phyloP scores from a whole-genome alignment of 2,797 vertebrate genomes.

The Lindbergichthys nudifrons region DNA sequence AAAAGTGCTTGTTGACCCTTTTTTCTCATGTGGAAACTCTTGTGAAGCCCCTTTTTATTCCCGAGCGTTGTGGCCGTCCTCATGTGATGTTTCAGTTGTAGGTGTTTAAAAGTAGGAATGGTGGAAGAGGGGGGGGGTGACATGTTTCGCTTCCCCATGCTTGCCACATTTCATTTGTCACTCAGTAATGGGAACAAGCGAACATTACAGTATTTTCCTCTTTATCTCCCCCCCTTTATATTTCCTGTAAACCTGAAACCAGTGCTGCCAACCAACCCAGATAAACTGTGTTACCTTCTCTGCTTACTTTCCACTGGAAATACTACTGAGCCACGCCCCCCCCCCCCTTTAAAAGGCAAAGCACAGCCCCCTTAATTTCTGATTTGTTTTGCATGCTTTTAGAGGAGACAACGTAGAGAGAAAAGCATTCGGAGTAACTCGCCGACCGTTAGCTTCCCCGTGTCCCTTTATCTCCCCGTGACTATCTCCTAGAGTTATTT shows the following conservation, averaged over 20 bases:
- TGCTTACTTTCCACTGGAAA: slow-evolving; percentile 51
- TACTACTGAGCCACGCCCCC: slow-evolving; percentile 67
- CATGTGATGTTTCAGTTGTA: slow-evolving; percentile 81
- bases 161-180: slow-evolving; percentile 26
- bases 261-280: slow-evolving; percentile 61
- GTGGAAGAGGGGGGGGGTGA: neutral
- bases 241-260: slow-evolving; percentile 43
- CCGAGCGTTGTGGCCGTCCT: slow-evolving; percentile 84
- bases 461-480: slow-evolving; percentile 49
- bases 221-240: slow-evolving; percentile 21
- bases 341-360: slow-evolving; percentile 37
- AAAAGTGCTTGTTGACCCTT: slow-evolving; percentile 73
- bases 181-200: slow-evolving; percentile 31
- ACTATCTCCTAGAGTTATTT: slow-evolving; percentile 64
- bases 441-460: slow-evolving; percentile 22
- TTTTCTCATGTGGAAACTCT: slow-evolving; percentile 56
- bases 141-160: neutral
- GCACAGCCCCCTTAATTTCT: slow-evolving; percentile 44
- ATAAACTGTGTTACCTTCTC: slow-evolving; percentile 36
- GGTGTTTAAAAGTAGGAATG: neutral
- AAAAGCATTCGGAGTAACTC: slow-evolving; percentile 27
- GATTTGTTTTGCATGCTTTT: slow-evolving; percentile 73
- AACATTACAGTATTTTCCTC: neutral
- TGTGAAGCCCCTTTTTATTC: slow-evolving; percentile 63
- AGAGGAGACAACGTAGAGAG: slow-evolving; percentile 44